phyloP scores from a whole-genome alignment of 2,888 invertebrate species.

The Cenopis cana region DNA sequence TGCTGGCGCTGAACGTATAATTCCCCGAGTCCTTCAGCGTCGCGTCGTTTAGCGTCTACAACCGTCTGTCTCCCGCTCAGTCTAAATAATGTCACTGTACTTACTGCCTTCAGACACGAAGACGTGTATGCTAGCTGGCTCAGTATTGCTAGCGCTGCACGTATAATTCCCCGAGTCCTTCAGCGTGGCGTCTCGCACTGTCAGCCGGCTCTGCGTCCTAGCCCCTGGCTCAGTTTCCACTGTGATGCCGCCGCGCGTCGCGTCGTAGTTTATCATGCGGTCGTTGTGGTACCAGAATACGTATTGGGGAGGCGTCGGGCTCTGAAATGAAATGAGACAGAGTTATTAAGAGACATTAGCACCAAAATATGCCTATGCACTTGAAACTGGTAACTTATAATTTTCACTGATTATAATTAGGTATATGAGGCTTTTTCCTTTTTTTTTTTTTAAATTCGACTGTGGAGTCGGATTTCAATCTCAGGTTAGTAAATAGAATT shows the following conservation, averaged over 20 bases:
- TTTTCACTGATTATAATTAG: too few relatives aligned
- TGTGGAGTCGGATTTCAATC: too few relatives aligned
- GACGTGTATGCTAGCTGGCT: slow-evolving; percentile 94
- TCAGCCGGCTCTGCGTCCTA: slow-evolving; percentile 93
- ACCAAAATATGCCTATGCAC: too few relatives aligned
- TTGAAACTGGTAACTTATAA: too few relatives aligned
- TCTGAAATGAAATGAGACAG: slow-evolving; percentile 84
- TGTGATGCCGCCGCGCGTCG: slow-evolving; percentile 90
- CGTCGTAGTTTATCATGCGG: slow-evolving; percentile 97
- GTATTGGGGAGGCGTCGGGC: slow-evolving; percentile 96
- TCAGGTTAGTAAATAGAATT: too few relatives aligned
- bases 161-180: slow-evolving; percentile 96
- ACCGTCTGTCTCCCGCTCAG: slow-evolving; percentile 94
- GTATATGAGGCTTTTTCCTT: too few relatives aligned
- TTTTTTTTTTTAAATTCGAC: too few relatives aligned
- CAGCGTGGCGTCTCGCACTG: slow-evolving; percentile 93
- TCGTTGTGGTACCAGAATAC: slow-evolving; percentile 98
- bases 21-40: slow-evolving; percentile 95
- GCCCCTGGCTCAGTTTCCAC: slow-evolving; percentile 95
- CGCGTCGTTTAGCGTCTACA: slow-evolving; percentile 94
- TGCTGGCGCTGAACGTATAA: slow-evolving; percentile 95
- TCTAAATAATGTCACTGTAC: slow-evolving; percentile 88
- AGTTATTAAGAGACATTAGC: neutral
- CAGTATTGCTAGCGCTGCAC: slow-evolving; percentile 95
- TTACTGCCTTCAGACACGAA: slow-evolving; percentile 95